phyloP scores from a whole-genome alignment of 2,888 invertebrate species.

The Amiota communis region DNA sequence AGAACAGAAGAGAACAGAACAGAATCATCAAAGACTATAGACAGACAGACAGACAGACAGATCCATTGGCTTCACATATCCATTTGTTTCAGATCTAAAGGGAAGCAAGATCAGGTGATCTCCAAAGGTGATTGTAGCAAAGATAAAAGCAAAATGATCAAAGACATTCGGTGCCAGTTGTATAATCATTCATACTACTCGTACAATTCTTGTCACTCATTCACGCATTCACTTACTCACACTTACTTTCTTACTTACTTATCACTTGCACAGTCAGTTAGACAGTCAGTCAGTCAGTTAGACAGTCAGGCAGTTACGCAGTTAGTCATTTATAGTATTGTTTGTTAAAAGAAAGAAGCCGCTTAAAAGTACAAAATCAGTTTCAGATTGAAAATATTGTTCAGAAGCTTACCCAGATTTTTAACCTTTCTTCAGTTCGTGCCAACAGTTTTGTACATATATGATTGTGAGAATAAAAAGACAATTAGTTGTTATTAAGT shows the following conservation, averaged over 20 bases:
- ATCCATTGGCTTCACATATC: too few relatives aligned
- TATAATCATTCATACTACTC: too few relatives aligned
- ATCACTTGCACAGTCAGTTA: too few relatives aligned
- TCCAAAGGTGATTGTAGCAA: too few relatives aligned
- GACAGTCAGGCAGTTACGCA: constrained; percentile 10
- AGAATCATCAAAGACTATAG: constrained; percentile 30
- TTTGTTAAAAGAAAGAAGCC: too few relatives aligned
- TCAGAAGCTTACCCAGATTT: constrained; percentile 55
- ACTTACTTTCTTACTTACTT: too few relatives aligned
- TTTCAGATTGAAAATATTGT: constrained; percentile 38
- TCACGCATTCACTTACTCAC: not conserved
- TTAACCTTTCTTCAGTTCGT: constrained; percentile 9
- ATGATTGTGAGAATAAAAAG: constrained; percentile 68
- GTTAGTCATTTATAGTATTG: not conserved
- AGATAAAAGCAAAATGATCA: too few relatives aligned
- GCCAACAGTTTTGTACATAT: constrained; percentile 29
- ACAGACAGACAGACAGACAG: constrained; percentile 23
- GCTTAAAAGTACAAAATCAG: too few relatives aligned
- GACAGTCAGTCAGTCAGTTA: constrained; percentile 8
- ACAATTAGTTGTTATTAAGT: constrained; percentile 68
- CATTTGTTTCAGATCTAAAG: too few relatives aligned
- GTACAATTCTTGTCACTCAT: not conserved
- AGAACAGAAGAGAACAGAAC: too few relatives aligned
- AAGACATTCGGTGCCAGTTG: too few relatives aligned
- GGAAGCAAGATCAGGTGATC: too few relatives aligned